Evolutionary conservation across 2,113 vertebrate genomes (phyloP), one percentile per base, ranked within the genome.

Genomic region (Rhynchomys soricoides): DNA sequence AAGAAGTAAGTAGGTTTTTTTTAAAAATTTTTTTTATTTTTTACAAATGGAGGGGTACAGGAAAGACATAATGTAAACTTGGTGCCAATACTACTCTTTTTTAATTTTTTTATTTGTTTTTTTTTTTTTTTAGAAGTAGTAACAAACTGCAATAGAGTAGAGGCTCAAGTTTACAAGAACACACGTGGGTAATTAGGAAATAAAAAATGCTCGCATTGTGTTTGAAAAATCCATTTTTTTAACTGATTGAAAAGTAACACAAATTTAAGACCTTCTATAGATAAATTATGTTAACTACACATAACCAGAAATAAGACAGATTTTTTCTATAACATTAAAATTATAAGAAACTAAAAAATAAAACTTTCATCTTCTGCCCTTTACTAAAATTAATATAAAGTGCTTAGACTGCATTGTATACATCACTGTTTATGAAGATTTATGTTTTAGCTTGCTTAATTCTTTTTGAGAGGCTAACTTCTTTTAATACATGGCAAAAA

Each of bases 391-490:
- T 68, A 94, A 90, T 70, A 70, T 34, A 0, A 74, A 83, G 40
- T 59, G 21, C 8, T 87, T 88, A 75, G n/a, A 71, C 73, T 64
- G 48, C 0, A 10, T 16, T 85, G 45, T 93, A 8, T 52, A 52
- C 10, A 83, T 34, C 52, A 21, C 10, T 79, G 17, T 89, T 8
- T 75, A 92, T 92, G 12, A 9, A 91, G 3, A n/a, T 90, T 45
- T 62, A 15, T 66, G 12, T 94, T 92, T 93, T 91, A 68, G 29
- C n/a, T 96, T 86, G 66, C 57, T 52, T 77, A 68, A 73, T 85
- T 89, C 6, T 78, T 7, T 40, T 88, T 70, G 71, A 75, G 34
- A 68, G 6, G 45, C 73, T 52, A 78, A 71, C 19, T 77, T 95
- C 55, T 66, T 94, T 94, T 87, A 86, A 64, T 81, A 70, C 5